phyloP scores from a whole-genome alignment of 2,113 vertebrate genomes.

The Tretioscincus oriximinensis region DNA sequence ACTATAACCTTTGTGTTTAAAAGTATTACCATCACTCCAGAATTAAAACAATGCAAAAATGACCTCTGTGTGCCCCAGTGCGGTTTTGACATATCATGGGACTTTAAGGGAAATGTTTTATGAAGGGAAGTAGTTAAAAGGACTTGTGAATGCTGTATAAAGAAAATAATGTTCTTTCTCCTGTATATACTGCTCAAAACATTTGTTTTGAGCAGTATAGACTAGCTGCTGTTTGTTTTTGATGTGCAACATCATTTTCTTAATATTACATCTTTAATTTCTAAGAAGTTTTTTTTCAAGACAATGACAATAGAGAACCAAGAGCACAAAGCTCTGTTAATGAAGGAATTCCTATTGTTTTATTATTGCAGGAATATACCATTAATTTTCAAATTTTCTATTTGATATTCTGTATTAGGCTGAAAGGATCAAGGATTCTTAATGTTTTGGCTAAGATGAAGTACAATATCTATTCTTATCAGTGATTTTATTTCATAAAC shows the following conservation, averaged over 20 bases:
- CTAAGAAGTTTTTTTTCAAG: conserved; percentile 3
- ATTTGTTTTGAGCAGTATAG: no score
- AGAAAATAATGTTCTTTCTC: background rate
- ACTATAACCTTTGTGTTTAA: conserved; percentile 75
- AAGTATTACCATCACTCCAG: conserved; percentile 68
- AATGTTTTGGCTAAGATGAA: no score
- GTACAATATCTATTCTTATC: no score
- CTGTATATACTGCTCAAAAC: no score
- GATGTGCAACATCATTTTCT: background rate
- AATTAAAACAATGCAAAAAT: conserved; percentile 64
- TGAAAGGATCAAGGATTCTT: background rate
- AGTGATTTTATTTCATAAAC: background rate
- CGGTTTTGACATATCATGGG: conserved; percentile 11
- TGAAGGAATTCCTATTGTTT: background rate
- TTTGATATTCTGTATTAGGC: background rate
- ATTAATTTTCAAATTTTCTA: background rate
- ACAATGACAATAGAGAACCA: background rate
- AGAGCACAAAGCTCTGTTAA: background rate
- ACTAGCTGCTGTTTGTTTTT: background rate
- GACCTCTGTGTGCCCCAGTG: conserved; percentile 22
- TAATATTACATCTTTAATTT: accelerated
- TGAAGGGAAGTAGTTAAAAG: conserved; percentile 20
- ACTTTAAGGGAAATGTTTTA: background rate
- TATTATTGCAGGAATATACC: background rate
- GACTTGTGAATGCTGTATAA: background rate